Conservation (phyloP, 2,113 vertebrate genomes). For the Callopanchax toddi region DNA sequence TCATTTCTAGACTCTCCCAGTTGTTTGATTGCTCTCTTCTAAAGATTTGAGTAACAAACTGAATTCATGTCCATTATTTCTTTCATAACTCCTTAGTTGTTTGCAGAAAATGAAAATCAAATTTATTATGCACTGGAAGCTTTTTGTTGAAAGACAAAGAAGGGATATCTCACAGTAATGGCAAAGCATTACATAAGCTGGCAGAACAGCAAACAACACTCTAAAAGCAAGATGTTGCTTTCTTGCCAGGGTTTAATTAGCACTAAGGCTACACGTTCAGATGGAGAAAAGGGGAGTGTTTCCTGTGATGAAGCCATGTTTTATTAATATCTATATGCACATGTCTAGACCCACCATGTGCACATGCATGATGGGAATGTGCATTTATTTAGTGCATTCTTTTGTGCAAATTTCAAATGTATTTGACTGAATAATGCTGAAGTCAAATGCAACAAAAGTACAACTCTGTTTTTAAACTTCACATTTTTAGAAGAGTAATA, state of each 20-base stretch:
- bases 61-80: not conserved
- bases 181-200: slow-evolving; percentile 40
- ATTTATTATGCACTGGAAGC: slow-evolving; percentile 29
- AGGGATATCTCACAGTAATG: slow-evolving; percentile 31
- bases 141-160: slow-evolving; percentile 34
- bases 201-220: slow-evolving; percentile 25
- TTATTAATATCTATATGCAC: slow-evolving; percentile 63
- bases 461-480: too few relatives aligned
- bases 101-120: slow-evolving; percentile 32
- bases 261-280: slow-evolving; percentile 54
- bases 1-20: too few relatives aligned
- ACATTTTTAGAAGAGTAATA: too few relatives aligned
- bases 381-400: too few relatives aligned
- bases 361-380: not conserved
- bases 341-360: slow-evolving; percentile 5
- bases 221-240: slow-evolving; percentile 46
- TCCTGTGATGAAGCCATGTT: slow-evolving; percentile 51
- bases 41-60: slow-evolving; percentile 4
- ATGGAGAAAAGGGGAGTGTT: slow-evolving; percentile 30
- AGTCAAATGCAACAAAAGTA: too few relatives aligned
- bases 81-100: not conserved
- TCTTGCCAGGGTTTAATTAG: slow-evolving; percentile 64
- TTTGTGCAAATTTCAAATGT: too few relatives aligned
- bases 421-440: too few relatives aligned
- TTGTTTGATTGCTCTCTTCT: too few relatives aligned